Percentiles rank a stretch among this genome's conserved stretches.
Conservation (phyloP, 2,797 vertebrate species). For the Hyperoplus lanceolatus region DNA sequence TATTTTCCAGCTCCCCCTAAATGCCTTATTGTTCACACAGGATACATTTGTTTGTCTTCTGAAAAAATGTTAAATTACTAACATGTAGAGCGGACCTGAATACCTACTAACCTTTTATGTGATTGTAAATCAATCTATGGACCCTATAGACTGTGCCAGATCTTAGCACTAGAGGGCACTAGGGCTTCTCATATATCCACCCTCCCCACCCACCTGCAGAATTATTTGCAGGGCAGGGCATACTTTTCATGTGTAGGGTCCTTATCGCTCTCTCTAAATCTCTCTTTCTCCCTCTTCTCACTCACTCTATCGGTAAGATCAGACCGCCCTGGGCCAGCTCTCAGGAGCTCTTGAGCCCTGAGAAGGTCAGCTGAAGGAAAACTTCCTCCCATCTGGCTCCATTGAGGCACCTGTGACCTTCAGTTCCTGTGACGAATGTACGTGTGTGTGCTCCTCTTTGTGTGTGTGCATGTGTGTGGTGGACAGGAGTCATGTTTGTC, state of each 20-base stretch:
- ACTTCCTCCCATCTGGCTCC: slow-evolving; percentile 67
- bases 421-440: slow-evolving; percentile 30
- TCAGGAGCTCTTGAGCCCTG: slow-evolving; percentile 71
- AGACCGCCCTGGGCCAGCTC: slow-evolving; percentile 58
- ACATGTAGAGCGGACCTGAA: background rate
- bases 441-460: slow-evolving; percentile 12
- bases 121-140: slow-evolving; percentile 17
- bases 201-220: slow-evolving; percentile 41
- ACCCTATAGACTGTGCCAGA: slow-evolving; percentile 22
- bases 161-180: slow-evolving; percentile 87
- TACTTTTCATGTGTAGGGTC: slow-evolving; percentile 72
- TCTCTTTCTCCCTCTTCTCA: slow-evolving; percentile 66
- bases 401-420: slow-evolving; percentile 75
- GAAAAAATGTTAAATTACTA: slow-evolving; percentile 4
- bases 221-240: slow-evolving; percentile 58
- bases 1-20: background rate
- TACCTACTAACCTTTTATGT: slow-evolving; percentile 6
- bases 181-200: slow-evolving; percentile 68
- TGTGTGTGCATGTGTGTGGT: slow-evolving; percentile 20
- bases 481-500: slow-evolving; percentile 59
- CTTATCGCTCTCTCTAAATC: slow-evolving; percentile 75
- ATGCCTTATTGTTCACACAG: background rate
- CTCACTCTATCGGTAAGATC: slow-evolving; percentile 73
- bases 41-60: background rate
- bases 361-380: slow-evolving; percentile 82